Base-by-base conservation (phyloP, 2,797 vertebrate genomes). In the Pteronotus mesoamericanus region DNA sequence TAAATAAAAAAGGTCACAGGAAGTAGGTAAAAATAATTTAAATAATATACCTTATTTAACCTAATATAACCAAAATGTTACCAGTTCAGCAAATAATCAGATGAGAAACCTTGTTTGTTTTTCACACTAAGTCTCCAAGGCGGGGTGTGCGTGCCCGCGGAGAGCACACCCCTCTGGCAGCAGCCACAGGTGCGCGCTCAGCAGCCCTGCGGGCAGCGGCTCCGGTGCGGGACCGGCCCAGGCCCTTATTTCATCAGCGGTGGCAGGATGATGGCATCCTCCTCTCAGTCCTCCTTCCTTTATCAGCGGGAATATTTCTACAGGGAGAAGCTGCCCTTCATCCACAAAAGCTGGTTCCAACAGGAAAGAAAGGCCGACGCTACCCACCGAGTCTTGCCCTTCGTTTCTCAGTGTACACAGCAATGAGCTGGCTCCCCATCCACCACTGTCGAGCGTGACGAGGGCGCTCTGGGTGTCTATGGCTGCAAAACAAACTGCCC, bases 101-200 rank as follows among this genome's bases (percentile, higher is more conserved):
- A 34, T 32, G 66, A 39, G 66, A 14, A 18, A n/a, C 26, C 39
- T 75, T 6, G n/a, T 9, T 42, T 32, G 6, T 3, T 57, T 69
- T 48, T 44, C 2, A 0, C 6, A 22, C 75, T 21, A 16, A 14
- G 51, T 59, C 37, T 29, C 37, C 37, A 42, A 6, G 48, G 19
- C 0, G 0, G 29, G 71, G 16, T 18, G 42, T 0, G 16, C 0
- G 9, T 24, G 0, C 15, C 71, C 39, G 48, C 16, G 14, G 0
- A 4, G 11, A 9, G 34, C 79, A 26, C 55, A 0, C 6, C 29
- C 3, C 57, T 22, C 9, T 1, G 12, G 34, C 42, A 61, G 55
- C 53, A 6, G 89, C 26, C 57, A n/a, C 42, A 9, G 0, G 0
- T 3, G 11, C 18, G 18, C 6, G 55, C 55, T 32, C n/a, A 18